Evolutionary conservation across 2,797 vertebrate species (phyloP).

Genomic region (Brotula barbata): DNA sequence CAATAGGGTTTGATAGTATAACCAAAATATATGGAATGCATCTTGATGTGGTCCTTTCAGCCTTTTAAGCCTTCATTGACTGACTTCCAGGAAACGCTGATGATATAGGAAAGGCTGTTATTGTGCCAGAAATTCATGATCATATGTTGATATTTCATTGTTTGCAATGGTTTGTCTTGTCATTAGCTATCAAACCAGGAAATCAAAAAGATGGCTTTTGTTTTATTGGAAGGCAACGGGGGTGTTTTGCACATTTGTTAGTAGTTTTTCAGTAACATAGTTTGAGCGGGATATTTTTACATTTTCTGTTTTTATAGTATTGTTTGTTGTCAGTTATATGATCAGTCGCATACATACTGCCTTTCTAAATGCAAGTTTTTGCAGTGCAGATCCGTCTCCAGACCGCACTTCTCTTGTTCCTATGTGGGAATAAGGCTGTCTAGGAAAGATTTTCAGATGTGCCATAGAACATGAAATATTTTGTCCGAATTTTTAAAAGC

Average conservation of each 20-base stretch:
- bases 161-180: not conserved
- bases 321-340: constrained; percentile 13
- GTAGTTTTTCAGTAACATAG: constrained; percentile 16
- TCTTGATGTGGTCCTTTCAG: constrained; percentile 5
- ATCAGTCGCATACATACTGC: too few relatives aligned
- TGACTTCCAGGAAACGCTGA: constrained; percentile 12
- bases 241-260: constrained; percentile 56
- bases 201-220: constrained; percentile 15
- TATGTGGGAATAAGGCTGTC: constrained; percentile 13
- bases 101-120: not conserved
- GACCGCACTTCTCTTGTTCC: constrained; percentile 35
- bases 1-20: constrained; percentile 8
- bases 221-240: constrained; percentile 32
- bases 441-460: constrained; percentile 3
- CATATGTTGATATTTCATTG: not conserved
- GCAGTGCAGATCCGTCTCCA: too few relatives aligned
- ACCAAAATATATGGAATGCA: constrained; percentile 7
- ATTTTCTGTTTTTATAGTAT: not conserved
- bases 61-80: constrained; percentile 10
- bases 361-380: too few relatives aligned
- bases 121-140: not conserved
- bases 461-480: constrained; percentile 20
- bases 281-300: constrained; percentile 1
- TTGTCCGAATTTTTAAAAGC: constrained; percentile 10
- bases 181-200: constrained; percentile 3